Conservation (phyloP, 2,113 vertebrate species). For the Smithornis capensis region DNA sequence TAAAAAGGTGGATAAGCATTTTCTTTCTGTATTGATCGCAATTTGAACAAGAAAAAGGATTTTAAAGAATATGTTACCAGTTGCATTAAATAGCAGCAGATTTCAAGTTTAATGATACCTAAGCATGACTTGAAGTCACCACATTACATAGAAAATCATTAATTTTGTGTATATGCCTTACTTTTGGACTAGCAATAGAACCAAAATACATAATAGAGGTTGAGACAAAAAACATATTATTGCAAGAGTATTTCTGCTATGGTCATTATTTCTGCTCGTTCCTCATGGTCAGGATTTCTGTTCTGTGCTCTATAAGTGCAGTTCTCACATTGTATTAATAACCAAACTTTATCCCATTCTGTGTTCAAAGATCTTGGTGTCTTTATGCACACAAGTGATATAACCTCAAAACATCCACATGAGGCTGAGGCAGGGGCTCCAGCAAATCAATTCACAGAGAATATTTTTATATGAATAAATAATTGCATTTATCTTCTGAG, state of each 20-base stretch:
- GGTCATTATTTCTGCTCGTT: neutral
- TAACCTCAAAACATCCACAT: neutral
- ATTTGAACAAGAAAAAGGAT: neutral
- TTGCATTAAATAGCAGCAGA: neutral
- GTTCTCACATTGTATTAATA: neutral
- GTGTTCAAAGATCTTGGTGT: neutral
- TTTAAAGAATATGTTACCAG: neutral
- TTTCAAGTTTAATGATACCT: neutral
- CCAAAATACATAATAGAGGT: neutral
- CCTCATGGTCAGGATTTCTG: neutral
- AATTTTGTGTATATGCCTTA: neutral
- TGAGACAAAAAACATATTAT: neutral
- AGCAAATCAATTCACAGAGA: neutral
- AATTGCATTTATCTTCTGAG: neutral
- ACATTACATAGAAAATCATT: neutral
- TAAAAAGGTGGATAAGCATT: neutral
- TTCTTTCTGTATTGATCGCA: neutral
- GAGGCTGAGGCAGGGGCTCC: neutral
- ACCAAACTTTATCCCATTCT: neutral
- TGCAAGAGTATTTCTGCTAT: neutral
- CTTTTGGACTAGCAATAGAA: neutral
- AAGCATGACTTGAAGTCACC: neutral
- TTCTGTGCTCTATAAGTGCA: neutral
- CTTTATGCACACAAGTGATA: slow-evolving; percentile 1
- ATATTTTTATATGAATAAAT: neutral